Evolutionary conservation across 2,113 vertebrate species (phyloP), one percentile per base, ranked within the genome.

Genomic region (Spizaetus ornatus): DNA sequence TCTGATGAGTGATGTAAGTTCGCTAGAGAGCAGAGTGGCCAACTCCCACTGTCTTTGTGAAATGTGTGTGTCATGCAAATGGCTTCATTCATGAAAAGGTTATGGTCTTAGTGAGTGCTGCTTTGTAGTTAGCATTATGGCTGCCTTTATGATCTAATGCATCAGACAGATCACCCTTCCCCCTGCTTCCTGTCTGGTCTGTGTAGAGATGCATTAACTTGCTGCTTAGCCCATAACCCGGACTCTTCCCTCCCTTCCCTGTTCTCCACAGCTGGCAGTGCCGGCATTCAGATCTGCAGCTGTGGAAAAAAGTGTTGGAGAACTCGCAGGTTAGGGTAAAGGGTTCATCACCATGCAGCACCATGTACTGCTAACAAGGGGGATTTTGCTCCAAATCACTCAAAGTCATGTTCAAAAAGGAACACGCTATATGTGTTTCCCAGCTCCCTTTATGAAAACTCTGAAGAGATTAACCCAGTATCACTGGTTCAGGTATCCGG

Each of bases 1-100:
- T 94, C 99, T 99, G 93, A 99, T 99, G 99, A 99, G 98, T 93
- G 99, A 99, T 38, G 99, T 99, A 98, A 99, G 99, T 99, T 97
- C 50, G 6, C 53, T 6, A 32, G 74, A 20, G n/a, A 74, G 67
- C 67, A 5, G 87, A 72, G 84, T 6, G 72, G 81, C 81, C 95
- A 25, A 2, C 61, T 10, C 27, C 65, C 95, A 1, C 8, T 52
- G 25, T 69, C 92, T 77, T 58, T 38, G 84, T 22, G 45, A 61
- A 74, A 38, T 36, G 84, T 73, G 42, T 87, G 94, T 91, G 74
- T 97, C 97, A 97, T 95, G 97, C 97, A 73, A 83, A 87, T 21
- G 16, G 98, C 98, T 98, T 95, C 96, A 76, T 89, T 94, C 97
- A 85, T 95, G 34, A 91, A 53, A 83, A 95, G 94, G 97, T 94